phyloP scores from a whole-genome alignment of 2,888 invertebrate species.

The Tenthredo notha region DNA sequence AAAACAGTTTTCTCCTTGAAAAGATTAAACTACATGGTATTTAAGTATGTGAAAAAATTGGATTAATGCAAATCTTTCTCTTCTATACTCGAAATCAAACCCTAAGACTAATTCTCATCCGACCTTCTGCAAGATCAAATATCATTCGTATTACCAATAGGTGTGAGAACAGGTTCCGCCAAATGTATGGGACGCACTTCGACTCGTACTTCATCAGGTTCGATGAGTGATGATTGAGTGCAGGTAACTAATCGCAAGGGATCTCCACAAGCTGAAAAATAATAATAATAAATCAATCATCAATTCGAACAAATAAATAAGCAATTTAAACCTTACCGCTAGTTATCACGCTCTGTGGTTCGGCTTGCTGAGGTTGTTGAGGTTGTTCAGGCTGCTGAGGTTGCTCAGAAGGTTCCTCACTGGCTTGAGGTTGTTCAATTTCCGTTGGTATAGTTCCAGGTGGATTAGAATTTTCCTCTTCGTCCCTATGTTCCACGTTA shows the following conservation, averaged over 20 bases:
- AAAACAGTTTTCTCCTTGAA: background rate
- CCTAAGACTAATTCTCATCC: background rate
- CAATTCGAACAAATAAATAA: background rate
- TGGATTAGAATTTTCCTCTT: slow-evolving; percentile 16
- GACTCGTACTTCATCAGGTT: slow-evolving; percentile 88
- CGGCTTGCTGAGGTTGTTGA: slow-evolving; percentile 63
- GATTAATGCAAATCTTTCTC: background rate
- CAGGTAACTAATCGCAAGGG: slow-evolving; percentile 81
- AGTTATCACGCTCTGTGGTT: slow-evolving; percentile 55
- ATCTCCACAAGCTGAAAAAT: slow-evolving; percentile 70
- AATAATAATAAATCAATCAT: background rate
- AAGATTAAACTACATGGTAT: background rate
- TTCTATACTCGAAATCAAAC: background rate
- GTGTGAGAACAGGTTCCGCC: slow-evolving; percentile 89
- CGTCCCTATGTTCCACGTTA: slow-evolving; percentile 38
- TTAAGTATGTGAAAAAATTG: background rate
- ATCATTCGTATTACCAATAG: slow-evolving; percentile 81
- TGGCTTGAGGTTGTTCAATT: slow-evolving; percentile 66
- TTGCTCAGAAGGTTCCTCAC: slow-evolving; percentile 46
- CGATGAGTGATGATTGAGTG: slow-evolving; percentile 83
- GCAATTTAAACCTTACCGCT: slow-evolving; percentile 27
- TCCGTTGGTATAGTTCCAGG: slow-evolving; percentile 66
- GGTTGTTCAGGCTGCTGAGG: slow-evolving; percentile 57
- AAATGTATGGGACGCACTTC: slow-evolving; percentile 87
- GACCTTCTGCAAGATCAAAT: background rate